Base-by-base conservation (phyloP, 2,888 invertebrate genomes). In the Tachina lurida region DNA sequence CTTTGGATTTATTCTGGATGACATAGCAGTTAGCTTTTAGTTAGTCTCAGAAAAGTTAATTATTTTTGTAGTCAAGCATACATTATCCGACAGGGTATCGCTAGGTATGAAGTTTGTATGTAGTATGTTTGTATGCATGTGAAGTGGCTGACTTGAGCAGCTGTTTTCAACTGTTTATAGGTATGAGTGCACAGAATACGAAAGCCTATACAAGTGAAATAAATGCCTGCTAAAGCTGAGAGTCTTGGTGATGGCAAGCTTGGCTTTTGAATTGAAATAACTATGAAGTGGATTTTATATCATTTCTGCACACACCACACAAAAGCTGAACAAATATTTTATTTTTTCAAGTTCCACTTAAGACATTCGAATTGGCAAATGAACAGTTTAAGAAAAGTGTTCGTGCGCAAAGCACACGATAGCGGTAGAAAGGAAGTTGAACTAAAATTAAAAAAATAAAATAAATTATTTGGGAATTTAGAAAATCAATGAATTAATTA, bases 331-430 rank as follows among this genome's bases (percentile, higher is more conserved):
- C 63, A 45, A 62, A 31, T 31, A 7, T 54, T 65, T 43, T 31
- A 3, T 31, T 45, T 78, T 74, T 63, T 79, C 82, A 88, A 86
- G 89, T 89, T 90, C 89, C 89, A 89, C 88, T 88, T 88, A 87
- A 88, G 87, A 88, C 87, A 87, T 87, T 88, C 87, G 83, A 88
- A 87, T 84, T 87, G 86, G 84, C 87, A 87, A 87, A 87, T 58
- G 76, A 88, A 89, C 90, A 91, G 91, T 91, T 89, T 89, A 89
- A 90, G 90, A 89, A 90, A 90, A 91, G 91, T 90, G 90, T 90
- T 90, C 90, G 90, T 89, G 89, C 89, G 90, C 90, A 88, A 87
- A 90, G 89, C 90, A 90, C 90, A 88, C 87, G 88, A 88, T 88
- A 88, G 88, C 89, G 88, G 87, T 87, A 82, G 70, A 86, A 74